Evolutionary conservation across 2,888 invertebrate species (phyloP).

Genomic region (Dioctria rufipes): DNA sequence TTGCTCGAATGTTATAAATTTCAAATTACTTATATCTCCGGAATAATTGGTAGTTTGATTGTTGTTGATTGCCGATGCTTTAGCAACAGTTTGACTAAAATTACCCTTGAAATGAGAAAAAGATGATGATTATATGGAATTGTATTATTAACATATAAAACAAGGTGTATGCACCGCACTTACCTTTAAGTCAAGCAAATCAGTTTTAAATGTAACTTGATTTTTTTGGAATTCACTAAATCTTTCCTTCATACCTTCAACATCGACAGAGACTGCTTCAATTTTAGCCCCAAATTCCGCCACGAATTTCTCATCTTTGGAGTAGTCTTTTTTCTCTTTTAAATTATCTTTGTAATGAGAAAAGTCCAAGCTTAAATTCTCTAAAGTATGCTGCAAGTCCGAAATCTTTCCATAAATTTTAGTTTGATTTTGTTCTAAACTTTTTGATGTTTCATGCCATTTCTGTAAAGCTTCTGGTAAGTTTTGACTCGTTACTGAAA

Average conservation of each 20-base stretch:
- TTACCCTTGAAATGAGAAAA: slow-evolving; percentile 62
- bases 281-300: slow-evolving; percentile 70
- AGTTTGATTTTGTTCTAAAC: slow-evolving; percentile 79
- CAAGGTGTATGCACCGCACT: not conserved
- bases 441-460: slow-evolving; percentile 80
- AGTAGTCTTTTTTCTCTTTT: slow-evolving; percentile 64
- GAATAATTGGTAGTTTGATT: slow-evolving; percentile 63
- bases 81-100: slow-evolving; percentile 62
- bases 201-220: slow-evolving; percentile 64
- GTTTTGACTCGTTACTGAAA: slow-evolving; percentile 79
- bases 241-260: slow-evolving; percentile 67
- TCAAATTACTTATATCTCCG: slow-evolving; percentile 62
- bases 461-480: slow-evolving; percentile 81
- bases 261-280: slow-evolving; percentile 67
- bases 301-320: slow-evolving; percentile 68
- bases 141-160: not conserved
- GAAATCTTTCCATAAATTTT: slow-evolving; percentile 75
- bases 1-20: slow-evolving; percentile 62
- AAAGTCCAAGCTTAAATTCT: slow-evolving; percentile 72
- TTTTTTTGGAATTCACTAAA: slow-evolving; percentile 65
- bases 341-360: slow-evolving; percentile 64
- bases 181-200: slow-evolving; percentile 63
- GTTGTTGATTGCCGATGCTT: slow-evolving; percentile 59
- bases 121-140: not conserved
- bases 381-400: slow-evolving; percentile 75